Conservation (phyloP, 2,888 invertebrate species). For the Cheiracanthium punctorium region DNA sequence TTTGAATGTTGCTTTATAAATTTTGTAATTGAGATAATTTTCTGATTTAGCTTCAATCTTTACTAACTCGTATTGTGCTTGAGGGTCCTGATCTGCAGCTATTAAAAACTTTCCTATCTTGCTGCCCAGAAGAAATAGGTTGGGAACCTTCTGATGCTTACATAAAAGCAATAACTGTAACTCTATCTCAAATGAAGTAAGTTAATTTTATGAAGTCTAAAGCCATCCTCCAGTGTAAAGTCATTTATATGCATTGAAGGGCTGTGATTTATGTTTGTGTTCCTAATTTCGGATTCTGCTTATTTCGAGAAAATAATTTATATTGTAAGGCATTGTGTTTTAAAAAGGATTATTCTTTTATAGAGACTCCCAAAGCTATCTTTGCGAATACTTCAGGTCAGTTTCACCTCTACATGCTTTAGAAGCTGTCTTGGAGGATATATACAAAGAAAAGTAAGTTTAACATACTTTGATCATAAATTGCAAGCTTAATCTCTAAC, state of each 20-base stretch:
- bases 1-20: no score
- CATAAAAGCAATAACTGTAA: slow-evolving; percentile 50
- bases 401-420: slow-evolving; percentile 29
- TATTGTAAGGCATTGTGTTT: no score
- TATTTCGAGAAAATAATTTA: no score
- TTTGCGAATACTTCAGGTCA: slow-evolving; percentile 17
- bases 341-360: no score
- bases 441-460: slow-evolving; percentile 51
- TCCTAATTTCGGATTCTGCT: no score
- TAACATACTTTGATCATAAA: not conserved
- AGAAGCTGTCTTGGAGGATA: slow-evolving; percentile 48
- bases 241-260: no score
- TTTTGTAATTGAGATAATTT: no score
- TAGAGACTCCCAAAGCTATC: slow-evolving; percentile 27
- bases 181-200: slow-evolving; percentile 43
- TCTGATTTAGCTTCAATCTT: slow-evolving; percentile 26
- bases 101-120: slow-evolving; percentile 50
- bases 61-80: slow-evolving; percentile 43
- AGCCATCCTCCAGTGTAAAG: no score
- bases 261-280: no score
- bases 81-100: slow-evolving; percentile 50
- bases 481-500: not conserved
- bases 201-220: slow-evolving; percentile 18
- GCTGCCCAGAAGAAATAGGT: slow-evolving; percentile 44
- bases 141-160: slow-evolving; percentile 65